These are phyloP conservation scores for Trichogramma pretiosum DNA, from an alignment of 1,140 invertebrate genomes.

Conservation along the genomic window DNA sequence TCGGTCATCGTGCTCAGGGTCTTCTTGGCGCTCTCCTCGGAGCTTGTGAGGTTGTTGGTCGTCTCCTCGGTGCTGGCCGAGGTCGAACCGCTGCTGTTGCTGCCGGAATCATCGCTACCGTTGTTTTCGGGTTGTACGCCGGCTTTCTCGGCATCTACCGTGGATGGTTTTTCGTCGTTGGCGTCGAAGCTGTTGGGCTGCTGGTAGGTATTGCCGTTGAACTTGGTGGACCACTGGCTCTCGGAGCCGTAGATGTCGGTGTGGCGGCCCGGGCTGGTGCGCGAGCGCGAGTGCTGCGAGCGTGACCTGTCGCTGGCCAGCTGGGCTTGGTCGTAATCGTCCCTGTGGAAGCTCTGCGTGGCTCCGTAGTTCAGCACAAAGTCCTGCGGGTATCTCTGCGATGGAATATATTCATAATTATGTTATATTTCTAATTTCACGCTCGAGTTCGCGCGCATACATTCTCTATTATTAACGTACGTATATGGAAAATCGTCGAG, in stretches of 20 bases:
- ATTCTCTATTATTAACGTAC: too few relatives aligned
- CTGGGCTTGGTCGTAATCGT: slow-evolving; percentile 30
- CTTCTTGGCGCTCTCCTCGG: slow-evolving; percentile 2
- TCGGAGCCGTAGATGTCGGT: slow-evolving; percentile 42
- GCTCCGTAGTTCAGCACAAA: slow-evolving; percentile 36
- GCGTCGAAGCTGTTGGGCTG: slow-evolving; percentile 35
- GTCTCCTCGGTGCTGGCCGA: slow-evolving; percentile 17
- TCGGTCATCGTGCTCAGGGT: slow-evolving; percentile 14
- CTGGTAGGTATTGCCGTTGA: slow-evolving; percentile 49
- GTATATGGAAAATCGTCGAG: neutral
- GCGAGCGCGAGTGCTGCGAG: slow-evolving; percentile 12
- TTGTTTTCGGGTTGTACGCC: slow-evolving; percentile 28
- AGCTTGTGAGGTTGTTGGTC: neutral
- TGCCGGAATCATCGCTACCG: slow-evolving; percentile 29
- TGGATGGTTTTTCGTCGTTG: neutral
- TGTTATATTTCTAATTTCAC: neutral
- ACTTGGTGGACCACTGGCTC: slow-evolving; percentile 57
- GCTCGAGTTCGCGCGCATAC: too few relatives aligned
- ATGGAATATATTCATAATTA: neutral
- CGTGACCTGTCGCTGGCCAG: slow-evolving; percentile 17
- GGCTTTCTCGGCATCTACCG: neutral
- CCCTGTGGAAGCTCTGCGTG: slow-evolving; percentile 14
- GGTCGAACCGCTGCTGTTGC: slow-evolving; percentile 28
- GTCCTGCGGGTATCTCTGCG: slow-evolving; percentile 33
- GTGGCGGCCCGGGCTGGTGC: neutral